Conservation (phyloP, 2,797 vertebrate species). For the Melanogrammus aeglefinus region DNA sequence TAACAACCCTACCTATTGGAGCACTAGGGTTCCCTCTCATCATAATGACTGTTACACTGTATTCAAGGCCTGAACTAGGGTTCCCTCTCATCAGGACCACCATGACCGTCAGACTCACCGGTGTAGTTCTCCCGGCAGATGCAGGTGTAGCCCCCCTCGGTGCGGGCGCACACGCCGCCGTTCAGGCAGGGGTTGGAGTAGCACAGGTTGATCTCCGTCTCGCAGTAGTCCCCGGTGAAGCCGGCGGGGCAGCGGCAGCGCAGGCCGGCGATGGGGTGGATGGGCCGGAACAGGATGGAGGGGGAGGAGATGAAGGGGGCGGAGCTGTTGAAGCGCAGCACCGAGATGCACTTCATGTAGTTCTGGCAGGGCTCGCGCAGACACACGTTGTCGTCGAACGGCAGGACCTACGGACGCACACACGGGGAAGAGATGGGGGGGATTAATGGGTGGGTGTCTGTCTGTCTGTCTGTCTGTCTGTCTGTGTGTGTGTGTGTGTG, state of each 20-base stretch:
- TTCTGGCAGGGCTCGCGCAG: constrained; percentile 97
- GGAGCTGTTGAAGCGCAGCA: constrained; percentile 95
- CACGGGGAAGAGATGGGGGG: constrained; percentile 1
- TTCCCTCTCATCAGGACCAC: background rate
- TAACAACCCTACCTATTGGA: too few species aligned
- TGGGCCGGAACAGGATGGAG: constrained; percentile 93
- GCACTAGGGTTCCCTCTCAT: too few species aligned
- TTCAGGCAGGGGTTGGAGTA: constrained; percentile 97
- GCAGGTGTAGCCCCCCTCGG: constrained; percentile 93
- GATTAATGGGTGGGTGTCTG: background rate
- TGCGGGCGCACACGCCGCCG: constrained; percentile 85
- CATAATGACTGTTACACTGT: too few species aligned
- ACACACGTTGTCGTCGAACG: constrained; percentile 97
- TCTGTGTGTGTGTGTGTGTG: background rate
- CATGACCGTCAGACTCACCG: constrained; percentile 67
- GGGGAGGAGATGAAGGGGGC: constrained; percentile 93
- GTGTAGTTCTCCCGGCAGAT: constrained; percentile 90
- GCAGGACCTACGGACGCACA: constrained; percentile 76
- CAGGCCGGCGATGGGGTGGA: constrained; percentile 92
- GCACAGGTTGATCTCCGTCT: constrained; percentile 96
- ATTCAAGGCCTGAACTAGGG: too few species aligned
- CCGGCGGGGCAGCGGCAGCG: constrained; percentile 94
- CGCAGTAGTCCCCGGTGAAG: constrained; percentile 97
- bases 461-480: background rate
- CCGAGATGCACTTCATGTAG: constrained; percentile 99